phyloP scores from a whole-genome alignment of 2,797 vertebrate species.

The Chromobotia macracanthus region DNA sequence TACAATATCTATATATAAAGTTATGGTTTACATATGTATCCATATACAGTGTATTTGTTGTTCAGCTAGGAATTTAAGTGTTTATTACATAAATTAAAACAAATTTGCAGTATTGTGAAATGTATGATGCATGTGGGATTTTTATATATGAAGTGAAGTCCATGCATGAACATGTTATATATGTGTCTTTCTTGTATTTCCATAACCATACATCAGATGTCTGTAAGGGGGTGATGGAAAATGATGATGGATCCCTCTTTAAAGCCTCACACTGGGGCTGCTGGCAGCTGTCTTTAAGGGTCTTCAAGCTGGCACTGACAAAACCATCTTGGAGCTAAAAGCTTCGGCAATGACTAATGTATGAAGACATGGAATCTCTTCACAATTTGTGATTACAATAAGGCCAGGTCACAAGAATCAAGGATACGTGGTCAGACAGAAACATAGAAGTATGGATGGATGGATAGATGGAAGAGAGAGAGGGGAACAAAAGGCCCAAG shows the following conservation, averaged over 20 bases:
- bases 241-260: constrained; percentile 52
- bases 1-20: too few species aligned
- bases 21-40: too few species aligned
- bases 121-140: too few species aligned
- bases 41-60: too few species aligned
- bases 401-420: constrained; percentile 1
- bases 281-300: constrained; percentile 63
- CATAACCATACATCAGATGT: neutral
- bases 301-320: constrained; percentile 68
- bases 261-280: constrained; percentile 42
- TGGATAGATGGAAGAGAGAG: neutral
- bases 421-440: constrained; percentile 45
- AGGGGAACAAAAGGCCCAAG: constrained; percentile 51
- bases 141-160: neutral
- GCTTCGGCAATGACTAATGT: constrained; percentile 64
- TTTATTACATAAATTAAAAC: too few species aligned
- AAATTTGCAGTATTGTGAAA: too few species aligned
- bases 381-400: constrained; percentile 66
- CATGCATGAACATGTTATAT: neutral
- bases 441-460: neutral
- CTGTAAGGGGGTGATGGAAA: constrained; percentile 41
- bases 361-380: constrained; percentile 64
- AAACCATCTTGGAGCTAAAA: constrained; percentile 54
- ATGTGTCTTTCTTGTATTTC: constrained; percentile 49
- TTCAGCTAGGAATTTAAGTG: too few species aligned